Percentiles rank a stretch among this genome's conserved stretches.
Evolutionary conservation across 2,797 vertebrate species (phyloP).

Genomic region (Hoplostethus atlanticus): DNA sequence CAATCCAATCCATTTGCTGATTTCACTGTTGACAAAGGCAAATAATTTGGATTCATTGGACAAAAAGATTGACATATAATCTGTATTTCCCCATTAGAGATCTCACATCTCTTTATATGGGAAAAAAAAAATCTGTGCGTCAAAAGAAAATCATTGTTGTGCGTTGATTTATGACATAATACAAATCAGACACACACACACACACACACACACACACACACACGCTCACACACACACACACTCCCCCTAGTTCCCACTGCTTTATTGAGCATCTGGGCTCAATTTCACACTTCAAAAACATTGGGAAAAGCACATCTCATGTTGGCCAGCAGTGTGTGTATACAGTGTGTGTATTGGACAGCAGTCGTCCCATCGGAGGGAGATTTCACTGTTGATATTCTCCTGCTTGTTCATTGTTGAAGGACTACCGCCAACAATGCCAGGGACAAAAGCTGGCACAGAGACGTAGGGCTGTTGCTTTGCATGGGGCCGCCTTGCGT

Average conservation of each 20-base stretch:
- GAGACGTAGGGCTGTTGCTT: not conserved
- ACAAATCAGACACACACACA: conserved; percentile 7
- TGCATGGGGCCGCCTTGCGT: conserved; percentile 15
- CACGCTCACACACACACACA: conserved; percentile 22
- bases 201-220: conserved; percentile 14
- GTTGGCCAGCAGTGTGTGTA: conserved; percentile 52
- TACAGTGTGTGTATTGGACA: conserved; percentile 40
- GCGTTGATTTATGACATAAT: too few relatives aligned
- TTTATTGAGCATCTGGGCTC: conserved; percentile 83
- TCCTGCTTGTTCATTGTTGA: conserved; percentile 32
- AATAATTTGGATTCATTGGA: too few relatives aligned
- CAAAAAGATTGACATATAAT: too few relatives aligned
- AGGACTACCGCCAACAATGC: conserved; percentile 23
- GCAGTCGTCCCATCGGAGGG: conserved; percentile 33
- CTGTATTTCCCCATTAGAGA: too few relatives aligned
- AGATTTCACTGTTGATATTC: conserved; percentile 49
- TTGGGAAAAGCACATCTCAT: conserved; percentile 57
- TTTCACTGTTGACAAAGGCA: not conserved
- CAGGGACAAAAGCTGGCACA: conserved; percentile 48
- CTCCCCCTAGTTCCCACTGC: conserved; percentile 73
- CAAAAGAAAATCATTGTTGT: too few relatives aligned
- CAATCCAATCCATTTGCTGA: not conserved
- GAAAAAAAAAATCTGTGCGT: too few relatives aligned
- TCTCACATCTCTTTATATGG: too few relatives aligned
- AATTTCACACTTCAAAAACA: conserved; percentile 80